A percentile compares a stretch with the other conserved stretches of the same genome.
Evolutionary conservation across 1,140 invertebrate genomes (phyloP).

Genomic region (Drosophila bocqueti): DNA sequence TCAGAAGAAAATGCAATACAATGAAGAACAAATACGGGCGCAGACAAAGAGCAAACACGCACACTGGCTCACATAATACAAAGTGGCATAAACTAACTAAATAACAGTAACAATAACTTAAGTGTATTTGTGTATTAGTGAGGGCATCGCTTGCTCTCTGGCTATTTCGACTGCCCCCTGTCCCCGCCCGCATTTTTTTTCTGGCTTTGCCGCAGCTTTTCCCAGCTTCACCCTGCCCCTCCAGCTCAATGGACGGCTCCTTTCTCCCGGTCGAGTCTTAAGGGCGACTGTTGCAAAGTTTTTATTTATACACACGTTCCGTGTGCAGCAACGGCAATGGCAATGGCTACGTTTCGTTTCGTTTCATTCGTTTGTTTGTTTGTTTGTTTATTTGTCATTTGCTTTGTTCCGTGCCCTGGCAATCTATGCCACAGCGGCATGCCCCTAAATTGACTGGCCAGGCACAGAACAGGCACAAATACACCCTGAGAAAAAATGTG

Average conservation of each 20-base stretch:
- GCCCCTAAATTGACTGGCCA: conserved; percentile 77
- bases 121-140: conserved; percentile 80
- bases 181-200: neutral
- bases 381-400: conserved; percentile 83
- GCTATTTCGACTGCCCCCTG: conserved; percentile 18
- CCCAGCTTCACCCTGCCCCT: neutral
- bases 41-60: conserved; percentile 65
- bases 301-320: conserved; percentile 80
- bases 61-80: conserved; percentile 60
- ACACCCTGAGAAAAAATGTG: conserved; percentile 4
- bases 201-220: conserved; percentile 1
- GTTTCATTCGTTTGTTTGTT: conserved; percentile 44
- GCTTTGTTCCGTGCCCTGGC: conserved; percentile 80
- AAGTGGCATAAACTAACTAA: conserved; percentile 83
- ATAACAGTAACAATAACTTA: conserved; percentile 84
- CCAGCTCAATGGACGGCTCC: neutral
- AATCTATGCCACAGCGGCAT: conserved; percentile 69
- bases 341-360: conserved; percentile 70
- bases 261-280: conserved; percentile 13
- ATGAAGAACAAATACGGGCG: conserved; percentile 75
- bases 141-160: conserved; percentile 37
- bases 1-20: conserved; percentile 77
- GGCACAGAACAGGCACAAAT: conserved; percentile 48
- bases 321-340: conserved; percentile 47
- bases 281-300: conserved; percentile 70